phyloP scores from a whole-genome alignment of 2,113 vertebrate species.

The Nanorana parkeri region DNA sequence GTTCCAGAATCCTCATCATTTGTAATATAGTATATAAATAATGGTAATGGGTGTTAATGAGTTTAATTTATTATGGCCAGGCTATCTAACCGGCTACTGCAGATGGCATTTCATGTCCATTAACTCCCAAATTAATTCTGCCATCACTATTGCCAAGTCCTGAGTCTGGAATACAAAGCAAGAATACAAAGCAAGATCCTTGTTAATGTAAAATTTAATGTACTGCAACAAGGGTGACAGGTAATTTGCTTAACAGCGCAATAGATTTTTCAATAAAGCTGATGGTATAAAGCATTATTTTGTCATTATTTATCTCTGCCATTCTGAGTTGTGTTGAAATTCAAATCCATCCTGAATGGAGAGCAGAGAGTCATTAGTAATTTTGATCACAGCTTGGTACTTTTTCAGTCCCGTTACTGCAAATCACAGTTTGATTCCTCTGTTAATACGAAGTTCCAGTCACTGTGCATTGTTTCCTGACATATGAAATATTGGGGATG shows the following conservation, averaged over 20 bases:
- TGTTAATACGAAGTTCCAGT: conserved; percentile 44
- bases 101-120: conserved; percentile 57
- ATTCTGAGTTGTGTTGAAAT: conserved; percentile 57
- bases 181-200: conserved; percentile 59
- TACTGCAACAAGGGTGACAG: conserved; percentile 59
- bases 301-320: conserved; percentile 59
- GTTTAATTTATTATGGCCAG: conserved; percentile 47
- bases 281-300: conserved; percentile 46
- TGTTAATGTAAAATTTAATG: conserved; percentile 65
- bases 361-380: conserved; percentile 50
- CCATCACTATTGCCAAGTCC: conserved; percentile 48
- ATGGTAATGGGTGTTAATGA: conserved; percentile 53
- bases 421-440: conserved; percentile 46
- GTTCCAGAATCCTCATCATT: conserved; percentile 19
- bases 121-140: conserved; percentile 54
- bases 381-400: conserved; percentile 60
- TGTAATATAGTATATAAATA: conserved; percentile 55
- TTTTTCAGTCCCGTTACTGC: conserved; percentile 26
- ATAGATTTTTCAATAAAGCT: conserved; percentile 62
- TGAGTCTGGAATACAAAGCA: conserved; percentile 9
- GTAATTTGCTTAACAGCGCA: conserved; percentile 64
- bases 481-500: conserved; percentile 15
- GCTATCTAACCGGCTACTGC: conserved; percentile 39
- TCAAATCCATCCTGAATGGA: conserved; percentile 57
- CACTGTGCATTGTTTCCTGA: conserved; percentile 2